Conservation (phyloP, 2,888 invertebrate species). For the Gymnoscelis rufifasciata region DNA sequence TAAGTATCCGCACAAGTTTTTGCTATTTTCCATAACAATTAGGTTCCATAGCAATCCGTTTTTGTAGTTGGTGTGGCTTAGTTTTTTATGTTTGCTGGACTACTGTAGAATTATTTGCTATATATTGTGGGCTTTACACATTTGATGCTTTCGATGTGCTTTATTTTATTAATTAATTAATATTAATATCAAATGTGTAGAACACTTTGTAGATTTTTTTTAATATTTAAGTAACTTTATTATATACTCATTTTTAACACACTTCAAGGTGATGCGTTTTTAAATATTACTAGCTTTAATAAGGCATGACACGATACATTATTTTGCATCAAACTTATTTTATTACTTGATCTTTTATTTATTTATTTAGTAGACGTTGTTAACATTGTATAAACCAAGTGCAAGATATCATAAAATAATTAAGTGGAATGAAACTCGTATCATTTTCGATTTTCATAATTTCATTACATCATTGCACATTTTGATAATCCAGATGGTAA, state of each 20-base stretch:
- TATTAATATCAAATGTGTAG: constrained; percentile 43
- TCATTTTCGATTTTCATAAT: constrained; percentile 27
- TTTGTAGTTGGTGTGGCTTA: constrained; percentile 64
- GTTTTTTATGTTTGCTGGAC: constrained; percentile 47
- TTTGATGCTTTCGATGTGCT: constrained; percentile 46
- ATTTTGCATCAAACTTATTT: constrained; percentile 51
- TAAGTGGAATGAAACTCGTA: constrained; percentile 5
- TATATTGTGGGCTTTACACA: constrained; percentile 30
- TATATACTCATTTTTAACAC: constrained; percentile 27
- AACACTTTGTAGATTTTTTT: constrained; percentile 36
- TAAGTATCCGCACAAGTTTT: constrained; percentile 21
- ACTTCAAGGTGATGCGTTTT: constrained; percentile 20
- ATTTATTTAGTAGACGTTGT: constrained; percentile 42
- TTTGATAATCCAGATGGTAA: no score
- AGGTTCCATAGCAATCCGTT: constrained; percentile 55
- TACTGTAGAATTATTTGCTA: constrained; percentile 25
- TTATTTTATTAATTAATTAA: constrained; percentile 6
- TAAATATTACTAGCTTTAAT: constrained; percentile 33
- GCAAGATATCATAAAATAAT: constrained; percentile 56
- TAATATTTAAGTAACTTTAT: constrained; percentile 30
- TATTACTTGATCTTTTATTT: constrained; percentile 35
- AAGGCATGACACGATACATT: constrained; percentile 56
- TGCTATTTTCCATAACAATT: constrained; percentile 20
- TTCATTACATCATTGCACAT: constrained; percentile 17
- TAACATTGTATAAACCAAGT: constrained; percentile 54